A percentile compares a stretch with the other conserved stretches of the same genome.
Evolutionary conservation across 2,113 vertebrate species (phyloP).

Genomic region (Anoura caudifer): DNA sequence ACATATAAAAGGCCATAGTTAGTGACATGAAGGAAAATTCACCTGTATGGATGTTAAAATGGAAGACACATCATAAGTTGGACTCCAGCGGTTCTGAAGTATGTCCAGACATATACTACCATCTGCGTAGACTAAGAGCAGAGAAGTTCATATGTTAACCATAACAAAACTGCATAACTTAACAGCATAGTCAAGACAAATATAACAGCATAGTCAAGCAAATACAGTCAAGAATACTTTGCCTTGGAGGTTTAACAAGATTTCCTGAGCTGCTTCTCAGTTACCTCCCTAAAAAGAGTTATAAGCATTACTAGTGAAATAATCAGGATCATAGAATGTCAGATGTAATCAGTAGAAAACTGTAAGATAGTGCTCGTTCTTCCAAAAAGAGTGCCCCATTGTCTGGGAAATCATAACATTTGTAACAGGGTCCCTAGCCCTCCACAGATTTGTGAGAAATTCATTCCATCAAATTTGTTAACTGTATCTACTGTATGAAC

Average conservation of each 20-base stretch:
- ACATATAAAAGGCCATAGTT: background rate
- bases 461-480: constrained; percentile 26
- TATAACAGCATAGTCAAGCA: constrained; percentile 25
- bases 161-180: background rate
- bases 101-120: constrained; percentile 99
- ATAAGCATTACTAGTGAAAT: background rate
- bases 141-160: constrained; percentile 19
- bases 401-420: background rate
- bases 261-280: background rate
- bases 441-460: background rate
- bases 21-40: constrained; percentile 63
- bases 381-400: constrained; percentile 18
- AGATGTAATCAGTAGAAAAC: background rate
- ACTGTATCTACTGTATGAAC: constrained; percentile 11
- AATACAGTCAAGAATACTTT: constrained; percentile 16
- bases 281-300: background rate
- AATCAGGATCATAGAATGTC: background rate
- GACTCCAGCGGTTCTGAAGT: constrained; percentile 99
- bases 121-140: constrained; percentile 94
- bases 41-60: constrained; percentile 99
- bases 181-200: constrained; percentile 39
- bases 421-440: background rate
- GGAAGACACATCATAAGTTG: constrained; percentile 98
- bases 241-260: constrained; percentile 28
- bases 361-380: constrained; percentile 1